Percentiles rank a stretch among this genome's conserved stretches.
phyloP scores from a whole-genome alignment of 2,113 vertebrate species.

The Rhadina sibilatrix region DNA sequence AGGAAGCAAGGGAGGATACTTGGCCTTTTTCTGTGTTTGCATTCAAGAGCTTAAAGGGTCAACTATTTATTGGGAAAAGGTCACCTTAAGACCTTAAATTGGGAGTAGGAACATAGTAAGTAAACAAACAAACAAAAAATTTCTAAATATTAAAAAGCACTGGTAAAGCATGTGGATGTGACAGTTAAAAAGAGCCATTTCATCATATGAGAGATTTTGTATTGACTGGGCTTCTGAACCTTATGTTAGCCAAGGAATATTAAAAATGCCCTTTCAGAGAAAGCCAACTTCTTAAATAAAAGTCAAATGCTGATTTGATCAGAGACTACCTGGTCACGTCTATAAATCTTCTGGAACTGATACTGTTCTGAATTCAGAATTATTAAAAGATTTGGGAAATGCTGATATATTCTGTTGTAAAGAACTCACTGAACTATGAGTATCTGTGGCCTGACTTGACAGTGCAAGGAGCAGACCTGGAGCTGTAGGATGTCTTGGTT shows the following conservation, averaged over 20 bases:
- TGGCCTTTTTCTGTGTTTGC: background rate
- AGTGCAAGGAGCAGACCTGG: background rate
- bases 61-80: background rate
- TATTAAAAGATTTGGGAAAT: background rate
- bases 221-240: background rate
- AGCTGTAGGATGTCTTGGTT: background rate
- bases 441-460: background rate
- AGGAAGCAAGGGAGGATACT: background rate
- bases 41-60: background rate
- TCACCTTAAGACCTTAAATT: background rate
- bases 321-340: background rate
- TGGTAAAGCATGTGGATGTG: rapidly evolving
- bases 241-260: background rate
- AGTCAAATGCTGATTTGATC: background rate
- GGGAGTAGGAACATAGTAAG: background rate
- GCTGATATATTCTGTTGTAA: background rate
- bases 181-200: background rate
- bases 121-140: background rate
- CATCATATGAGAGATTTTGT: background rate
- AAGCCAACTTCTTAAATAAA: background rate
- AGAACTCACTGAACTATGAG: background rate
- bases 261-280: background rate
- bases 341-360: background rate
- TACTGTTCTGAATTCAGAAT: background rate
- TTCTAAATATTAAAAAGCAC: background rate